Base-by-base conservation (phyloP, 2,888 invertebrate genomes). In the Nesidiocoris tenuis region DNA sequence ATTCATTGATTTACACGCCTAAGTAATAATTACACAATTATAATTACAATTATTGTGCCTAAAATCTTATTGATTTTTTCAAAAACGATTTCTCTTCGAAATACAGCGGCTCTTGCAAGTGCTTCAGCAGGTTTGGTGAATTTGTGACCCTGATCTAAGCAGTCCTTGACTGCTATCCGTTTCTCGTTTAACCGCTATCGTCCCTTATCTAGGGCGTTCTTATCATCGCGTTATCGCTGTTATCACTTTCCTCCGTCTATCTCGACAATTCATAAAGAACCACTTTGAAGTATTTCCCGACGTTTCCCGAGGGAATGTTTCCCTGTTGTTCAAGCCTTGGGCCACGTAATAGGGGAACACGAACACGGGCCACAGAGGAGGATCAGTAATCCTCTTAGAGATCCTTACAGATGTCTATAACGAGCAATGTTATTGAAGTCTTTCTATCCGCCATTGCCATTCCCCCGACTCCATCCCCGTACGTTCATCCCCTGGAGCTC, bases 361-460 rank as follows among this genome's bases (percentile, higher is more conserved):
- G 39, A 39, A 39, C 39, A 39, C 39, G 25, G 57, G 65, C 21
- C 25, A 65, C 23, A 66, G 66, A 25, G 65, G 66, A 66, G 74
- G 66, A 75, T 66, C 19, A n/a, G 74, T 75, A 75, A 75, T 75
- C 74, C 74, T 75, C 74, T 75, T 75, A 75, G 39, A 65, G 66
- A 59, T 65, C 66, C 74, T 75, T 75, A 75, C 74, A 75, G 74
- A 75, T 75, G 74, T 75, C 74, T 75, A 75, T 75, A 75, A 75
- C 74, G 74, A 75, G 74, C 74, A 66, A 75, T 75, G 66, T 75
- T 75, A 75, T 75, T 75, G 74, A 66, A 72, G 63, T 72, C 72
- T 25, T 59, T 18, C 59, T 59, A 59, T 59, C 59, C 59, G 17
- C 59, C 39, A 39, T 39, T 12, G 39, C 39, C 39, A 39, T 39